Evolutionary conservation across 1,140 invertebrate species (phyloP), one percentile per base, ranked within the genome.

Genomic region (Pinna nobilis): DNA sequence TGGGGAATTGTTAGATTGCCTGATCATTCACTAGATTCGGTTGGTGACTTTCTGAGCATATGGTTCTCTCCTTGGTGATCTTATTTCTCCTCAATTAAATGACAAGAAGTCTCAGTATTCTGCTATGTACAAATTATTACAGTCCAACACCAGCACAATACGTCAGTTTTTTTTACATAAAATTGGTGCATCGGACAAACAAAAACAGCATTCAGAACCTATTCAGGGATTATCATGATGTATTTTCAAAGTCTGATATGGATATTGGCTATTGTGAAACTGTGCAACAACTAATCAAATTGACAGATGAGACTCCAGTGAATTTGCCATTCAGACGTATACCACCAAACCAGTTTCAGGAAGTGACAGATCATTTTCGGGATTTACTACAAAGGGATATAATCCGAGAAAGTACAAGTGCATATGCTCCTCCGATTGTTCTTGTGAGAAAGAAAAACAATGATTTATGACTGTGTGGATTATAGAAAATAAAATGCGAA

Each of bases 401-500:
- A 23, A 79, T 70, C 5, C 33, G 39, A 35, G 32, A 50, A 20
- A 57, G 57, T 25, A 20, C 11, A 1, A 68, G 74, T 49, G 50
- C 71, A 0, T 78, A 74, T 49, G 67, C 66, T 0, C 20, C 70
- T 15, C 65, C 76, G 1, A 47, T 80, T 9, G 49, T 76, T 1
- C 39, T 80, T 5, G 70, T 74, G 2, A 28, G 61, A 15, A 77
- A 81, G 39, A 76, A 72, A 25, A 51, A 70, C 49, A 70, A 47
- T 44, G 60, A 5, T 84, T 70, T 66, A 89, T 70, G 74, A 18
- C 28, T 71, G 32, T 71, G 76, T 65, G 32, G 74, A 82, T 55
- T 75, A 55, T 35, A 15, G 76, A 25, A 5, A 23, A 25, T 39
- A 78, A 13, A 80, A 80, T 64, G 33, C 20, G 15, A 71, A 76